A percentile compares a stretch with the other conserved stretches of the same genome.
phyloP scores from a whole-genome alignment of 2,888 invertebrate genomes.

The Athalia cordata region DNA sequence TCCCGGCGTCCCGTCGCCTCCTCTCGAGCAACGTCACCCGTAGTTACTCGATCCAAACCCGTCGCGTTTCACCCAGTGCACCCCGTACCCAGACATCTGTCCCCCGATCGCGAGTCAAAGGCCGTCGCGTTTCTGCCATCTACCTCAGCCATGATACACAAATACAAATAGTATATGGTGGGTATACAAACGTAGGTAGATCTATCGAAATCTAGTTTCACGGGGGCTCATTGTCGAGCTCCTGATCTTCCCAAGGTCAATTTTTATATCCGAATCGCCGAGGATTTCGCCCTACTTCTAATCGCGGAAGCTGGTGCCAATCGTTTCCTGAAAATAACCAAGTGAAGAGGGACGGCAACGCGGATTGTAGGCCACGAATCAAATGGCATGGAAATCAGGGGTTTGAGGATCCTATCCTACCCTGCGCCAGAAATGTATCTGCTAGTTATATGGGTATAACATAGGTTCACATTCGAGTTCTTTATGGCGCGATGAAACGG shows the following conservation, averaged over 20 bases:
- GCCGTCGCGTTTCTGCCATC: slow-evolving; percentile 49
- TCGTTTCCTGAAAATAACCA: slow-evolving; percentile 18
- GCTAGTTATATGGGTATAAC: background rate
- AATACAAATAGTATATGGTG: background rate
- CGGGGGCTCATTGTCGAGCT: slow-evolving; percentile 58
- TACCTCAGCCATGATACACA: background rate
- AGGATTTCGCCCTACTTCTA: slow-evolving; percentile 9
- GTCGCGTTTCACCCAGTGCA: slow-evolving; percentile 11
- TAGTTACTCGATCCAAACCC: slow-evolving; percentile 20
- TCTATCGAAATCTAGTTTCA: slow-evolving; percentile 18
- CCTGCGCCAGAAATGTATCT: background rate
- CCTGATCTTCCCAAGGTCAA: slow-evolving; percentile 47
- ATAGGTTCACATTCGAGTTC: slow-evolving; percentile 13
- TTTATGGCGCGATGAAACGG: slow-evolving; percentile 37
- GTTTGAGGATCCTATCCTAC: background rate
- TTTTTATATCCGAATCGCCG: slow-evolving; percentile 51
- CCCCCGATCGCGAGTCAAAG: slow-evolving; percentile 66
- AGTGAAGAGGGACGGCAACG: background rate
- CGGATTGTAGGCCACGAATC: background rate
- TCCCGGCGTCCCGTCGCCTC: background rate
- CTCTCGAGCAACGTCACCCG: slow-evolving; percentile 36
- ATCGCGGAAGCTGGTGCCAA: background rate
- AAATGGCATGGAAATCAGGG: slow-evolving; percentile 21
- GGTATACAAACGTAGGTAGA: background rate
- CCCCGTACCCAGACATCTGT: slow-evolving; percentile 66